A percentile compares a stretch with the other conserved stretches of the same genome.
These are phyloP conservation scores for Dipodomys stephensi DNA, from an alignment of 2,113 vertebrate species.

Conservation along the genomic window DNA sequence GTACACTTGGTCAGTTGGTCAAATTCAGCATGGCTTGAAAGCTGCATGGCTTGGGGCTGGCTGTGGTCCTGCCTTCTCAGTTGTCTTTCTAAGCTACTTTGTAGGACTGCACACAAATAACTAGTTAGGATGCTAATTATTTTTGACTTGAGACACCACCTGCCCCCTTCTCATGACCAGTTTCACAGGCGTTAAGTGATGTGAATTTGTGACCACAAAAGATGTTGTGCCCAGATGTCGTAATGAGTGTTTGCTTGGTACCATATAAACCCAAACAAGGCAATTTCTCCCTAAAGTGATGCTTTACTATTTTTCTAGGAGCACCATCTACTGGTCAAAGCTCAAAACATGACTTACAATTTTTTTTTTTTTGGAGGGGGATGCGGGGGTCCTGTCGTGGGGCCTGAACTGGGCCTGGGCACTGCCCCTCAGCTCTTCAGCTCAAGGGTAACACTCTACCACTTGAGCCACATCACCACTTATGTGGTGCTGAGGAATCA, in stretches of 20 bases:
- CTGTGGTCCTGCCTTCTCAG: neutral
- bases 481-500: too few relatives aligned
- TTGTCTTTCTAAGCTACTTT: neutral
- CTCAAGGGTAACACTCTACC: too few relatives aligned
- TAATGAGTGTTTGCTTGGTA: neutral
- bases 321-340: slow-evolving; percentile 71
- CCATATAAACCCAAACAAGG: neutral
- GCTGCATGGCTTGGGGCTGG: neutral
- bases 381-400: too few relatives aligned
- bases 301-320: slow-evolving; percentile 19
- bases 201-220: neutral
- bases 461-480: too few relatives aligned
- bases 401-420: too few relatives aligned
- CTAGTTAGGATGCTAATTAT: neutral
- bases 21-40: slow-evolving; percentile 37
- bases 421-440: too few relatives aligned
- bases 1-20: neutral
- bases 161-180: neutral
- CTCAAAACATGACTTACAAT: neutral
- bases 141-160: neutral
- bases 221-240: neutral
- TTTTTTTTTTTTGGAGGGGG: neutral
- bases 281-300: neutral
- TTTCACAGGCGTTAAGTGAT: neutral
- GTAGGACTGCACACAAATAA: neutral